Evolutionary conservation across 2,113 vertebrate species (phyloP).

Genomic region (Neogale vison): DNA sequence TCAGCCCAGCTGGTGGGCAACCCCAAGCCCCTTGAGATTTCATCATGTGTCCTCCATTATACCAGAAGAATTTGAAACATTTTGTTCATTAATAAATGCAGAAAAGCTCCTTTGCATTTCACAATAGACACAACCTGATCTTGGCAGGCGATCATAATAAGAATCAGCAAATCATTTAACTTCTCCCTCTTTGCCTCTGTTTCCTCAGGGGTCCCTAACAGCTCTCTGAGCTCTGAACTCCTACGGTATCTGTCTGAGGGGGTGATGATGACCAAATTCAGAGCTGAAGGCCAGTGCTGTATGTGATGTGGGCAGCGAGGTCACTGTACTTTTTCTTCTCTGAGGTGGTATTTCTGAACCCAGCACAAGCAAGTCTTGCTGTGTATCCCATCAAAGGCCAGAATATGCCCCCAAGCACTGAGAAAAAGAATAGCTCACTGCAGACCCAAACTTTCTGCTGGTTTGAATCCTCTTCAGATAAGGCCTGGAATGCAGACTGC

Average conservation of each 20-base stretch:
- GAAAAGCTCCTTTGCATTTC: background rate
- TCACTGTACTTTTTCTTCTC: background rate
- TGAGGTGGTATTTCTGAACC: background rate
- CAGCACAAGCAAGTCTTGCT: background rate
- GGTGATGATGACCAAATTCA: background rate
- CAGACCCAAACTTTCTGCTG: background rate
- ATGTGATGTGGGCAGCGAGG: background rate
- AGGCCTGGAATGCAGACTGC: background rate
- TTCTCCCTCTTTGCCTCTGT: background rate
- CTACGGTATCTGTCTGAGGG: background rate
- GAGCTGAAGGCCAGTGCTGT: background rate
- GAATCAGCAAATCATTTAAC: background rate
- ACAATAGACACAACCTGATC: background rate
- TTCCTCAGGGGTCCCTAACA: background rate
- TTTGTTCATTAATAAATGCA: conserved; percentile 9
- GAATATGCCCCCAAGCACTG: background rate
- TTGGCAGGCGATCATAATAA: background rate
- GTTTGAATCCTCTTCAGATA: background rate
- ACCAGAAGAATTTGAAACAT: background rate
- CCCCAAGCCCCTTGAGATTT: background rate
- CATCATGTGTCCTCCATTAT: background rate
- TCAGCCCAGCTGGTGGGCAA: background rate
- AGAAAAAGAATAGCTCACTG: background rate
- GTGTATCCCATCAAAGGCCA: background rate
- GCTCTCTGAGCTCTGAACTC: background rate